These are phyloP conservation scores for Australoheros scitulus DNA, from an alignment of 2,113 vertebrate genomes.

Conservation along the genomic window DNA sequence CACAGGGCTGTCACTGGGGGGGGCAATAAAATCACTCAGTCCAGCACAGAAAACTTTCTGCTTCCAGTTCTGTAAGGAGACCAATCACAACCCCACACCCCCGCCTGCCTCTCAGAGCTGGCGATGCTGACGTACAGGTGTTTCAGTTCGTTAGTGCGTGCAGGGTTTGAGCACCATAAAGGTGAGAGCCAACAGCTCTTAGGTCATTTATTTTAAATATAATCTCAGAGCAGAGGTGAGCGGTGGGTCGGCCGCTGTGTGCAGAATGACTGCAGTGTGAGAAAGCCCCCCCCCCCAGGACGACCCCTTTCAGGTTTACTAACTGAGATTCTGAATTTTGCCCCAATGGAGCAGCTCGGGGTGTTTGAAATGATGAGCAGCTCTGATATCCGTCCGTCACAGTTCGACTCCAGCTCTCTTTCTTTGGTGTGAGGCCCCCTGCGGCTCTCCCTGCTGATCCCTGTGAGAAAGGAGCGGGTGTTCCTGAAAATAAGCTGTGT, in stretches of 20 bases:
- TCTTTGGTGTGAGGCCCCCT: not conserved
- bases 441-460: not conserved
- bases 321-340: not conserved
- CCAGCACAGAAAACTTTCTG: too few relatives aligned
- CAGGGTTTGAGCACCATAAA: not conserved
- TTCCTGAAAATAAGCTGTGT: slow-evolving; percentile 9
- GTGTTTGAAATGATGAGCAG: too few relatives aligned
- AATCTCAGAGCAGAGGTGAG: too few relatives aligned
- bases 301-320: not conserved
- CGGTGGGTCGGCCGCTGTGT: too few relatives aligned
- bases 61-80: too few relatives aligned
- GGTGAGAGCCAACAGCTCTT: not conserved
- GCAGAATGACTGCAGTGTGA: too few relatives aligned
- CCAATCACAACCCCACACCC: too few relatives aligned
- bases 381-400: too few relatives aligned
- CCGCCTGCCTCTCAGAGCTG: not conserved
- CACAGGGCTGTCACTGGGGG: not conserved
- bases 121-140: not conserved
- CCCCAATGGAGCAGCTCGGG: not conserved
- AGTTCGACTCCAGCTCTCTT: too few relatives aligned
- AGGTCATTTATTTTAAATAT: too few relatives aligned
- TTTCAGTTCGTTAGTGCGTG: not conserved
- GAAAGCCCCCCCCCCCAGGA: too few relatives aligned
- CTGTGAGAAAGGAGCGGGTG: not conserved
- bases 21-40: not conserved